phyloP scores from a whole-genome alignment of 2,797 vertebrate species.

The Myotis pilosus region DNA sequence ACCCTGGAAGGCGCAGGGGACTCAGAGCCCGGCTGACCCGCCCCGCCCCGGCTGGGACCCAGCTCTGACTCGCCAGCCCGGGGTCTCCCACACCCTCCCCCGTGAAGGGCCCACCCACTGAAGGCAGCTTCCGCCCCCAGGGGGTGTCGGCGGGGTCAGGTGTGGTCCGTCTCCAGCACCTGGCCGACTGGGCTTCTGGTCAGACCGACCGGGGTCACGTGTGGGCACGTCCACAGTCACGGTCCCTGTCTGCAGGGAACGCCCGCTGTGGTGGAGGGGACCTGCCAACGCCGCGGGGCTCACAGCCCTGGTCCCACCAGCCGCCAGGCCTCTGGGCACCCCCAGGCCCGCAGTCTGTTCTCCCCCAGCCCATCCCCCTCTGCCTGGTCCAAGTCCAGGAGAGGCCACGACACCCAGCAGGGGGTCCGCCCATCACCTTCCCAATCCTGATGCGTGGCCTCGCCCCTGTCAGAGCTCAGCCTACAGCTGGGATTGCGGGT shows the following conservation, averaged over 20 bases:
- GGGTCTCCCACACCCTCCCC: background rate
- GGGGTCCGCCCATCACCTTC: accelerated
- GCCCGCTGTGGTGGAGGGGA: background rate
- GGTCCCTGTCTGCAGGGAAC: background rate
- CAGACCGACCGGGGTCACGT: background rate
- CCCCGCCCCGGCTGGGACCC: accelerated
- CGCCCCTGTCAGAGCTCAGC: background rate
- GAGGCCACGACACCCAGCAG: no score
- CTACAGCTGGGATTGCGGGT: background rate
- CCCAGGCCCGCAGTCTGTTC: background rate
- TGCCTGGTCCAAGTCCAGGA: background rate
- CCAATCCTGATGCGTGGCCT: background rate
- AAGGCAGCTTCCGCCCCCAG: background rate
- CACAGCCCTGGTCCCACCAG: background rate
- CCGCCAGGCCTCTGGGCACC: accelerated
- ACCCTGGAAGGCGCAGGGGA: background rate
- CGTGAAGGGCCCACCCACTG: background rate
- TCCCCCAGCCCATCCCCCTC: accelerated
- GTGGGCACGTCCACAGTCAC: accelerated
- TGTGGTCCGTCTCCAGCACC: background rate
- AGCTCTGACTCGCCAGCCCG: background rate
- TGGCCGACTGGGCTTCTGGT: background rate
- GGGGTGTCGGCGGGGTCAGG: accelerated
- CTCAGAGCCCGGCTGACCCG: background rate
- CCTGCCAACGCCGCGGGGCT: accelerated